Evolutionary conservation across 1,140 invertebrate genomes (phyloP).

Genomic region (Macrosteles quadrilineatus): DNA sequence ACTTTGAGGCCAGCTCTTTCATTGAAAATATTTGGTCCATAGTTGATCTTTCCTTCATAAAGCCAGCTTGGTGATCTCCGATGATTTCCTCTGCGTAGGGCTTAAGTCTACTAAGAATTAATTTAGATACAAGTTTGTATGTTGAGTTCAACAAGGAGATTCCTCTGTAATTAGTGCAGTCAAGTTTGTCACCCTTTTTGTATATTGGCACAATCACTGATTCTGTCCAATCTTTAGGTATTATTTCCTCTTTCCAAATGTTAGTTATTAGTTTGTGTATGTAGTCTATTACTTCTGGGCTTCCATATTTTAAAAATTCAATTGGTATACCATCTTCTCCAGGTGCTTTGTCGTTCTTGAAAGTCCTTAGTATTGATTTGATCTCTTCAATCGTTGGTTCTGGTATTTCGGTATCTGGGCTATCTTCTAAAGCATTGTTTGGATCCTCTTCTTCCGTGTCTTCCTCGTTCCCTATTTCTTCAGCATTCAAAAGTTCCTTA

Average conservation of each 20-base stretch:
- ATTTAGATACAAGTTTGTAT: conserved; percentile 36
- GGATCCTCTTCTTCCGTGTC: background rate
- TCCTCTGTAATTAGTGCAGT: conserved; percentile 42
- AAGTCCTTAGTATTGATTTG: conserved; percentile 29
- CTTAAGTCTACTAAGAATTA: conserved; percentile 27
- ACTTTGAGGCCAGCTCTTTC: conserved; percentile 25
- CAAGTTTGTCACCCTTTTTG: conserved; percentile 42
- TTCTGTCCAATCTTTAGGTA: too few relatives aligned
- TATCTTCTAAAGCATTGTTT: background rate
- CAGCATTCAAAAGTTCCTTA: conserved; percentile 31
- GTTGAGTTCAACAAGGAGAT: conserved; percentile 34
- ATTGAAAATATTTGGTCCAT: conserved; percentile 25
- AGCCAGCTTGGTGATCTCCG: conserved; percentile 31
- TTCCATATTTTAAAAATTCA: conserved; percentile 39
- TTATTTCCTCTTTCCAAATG: conserved; percentile 24
- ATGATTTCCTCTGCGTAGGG: conserved; percentile 26
- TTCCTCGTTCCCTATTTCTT: background rate
- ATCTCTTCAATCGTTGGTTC: conserved; percentile 26
- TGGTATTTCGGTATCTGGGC: background rate
- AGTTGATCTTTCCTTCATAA: conserved; percentile 28
- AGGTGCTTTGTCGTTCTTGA: conserved; percentile 39
- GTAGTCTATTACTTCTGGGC: background rate
- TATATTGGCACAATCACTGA: conserved; percentile 36
- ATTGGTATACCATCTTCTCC: conserved; percentile 40
- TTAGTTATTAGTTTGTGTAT: background rate